phyloP scores from a whole-genome alignment of 2,113 vertebrate species.

The Dolichotis patagonum region DNA sequence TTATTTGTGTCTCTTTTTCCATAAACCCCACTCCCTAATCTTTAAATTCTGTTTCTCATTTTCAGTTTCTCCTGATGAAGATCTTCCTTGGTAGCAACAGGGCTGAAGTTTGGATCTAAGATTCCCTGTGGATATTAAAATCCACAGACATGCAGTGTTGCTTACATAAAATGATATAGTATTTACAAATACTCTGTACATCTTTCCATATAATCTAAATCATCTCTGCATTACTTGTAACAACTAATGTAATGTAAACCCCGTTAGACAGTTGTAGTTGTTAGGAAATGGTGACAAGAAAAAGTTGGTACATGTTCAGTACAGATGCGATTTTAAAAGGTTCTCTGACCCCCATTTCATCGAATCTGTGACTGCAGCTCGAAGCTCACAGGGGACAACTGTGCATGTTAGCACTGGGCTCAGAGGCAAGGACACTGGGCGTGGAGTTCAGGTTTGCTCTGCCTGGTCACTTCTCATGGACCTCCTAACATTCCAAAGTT shows the following conservation, averaged over 20 bases:
- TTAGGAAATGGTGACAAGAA: background rate
- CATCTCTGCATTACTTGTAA: background rate
- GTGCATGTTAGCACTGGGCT: background rate
- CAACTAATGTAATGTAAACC: background rate
- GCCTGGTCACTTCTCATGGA: background rate
- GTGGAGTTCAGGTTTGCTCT: background rate
- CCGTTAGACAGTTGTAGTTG: background rate
- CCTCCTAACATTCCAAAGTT: background rate
- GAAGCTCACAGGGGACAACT: background rate
- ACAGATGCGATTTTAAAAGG: background rate
- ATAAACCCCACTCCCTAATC: background rate
- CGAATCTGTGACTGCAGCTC: background rate
- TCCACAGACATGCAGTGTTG: background rate
- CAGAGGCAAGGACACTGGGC: background rate
- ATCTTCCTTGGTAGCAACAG: background rate
- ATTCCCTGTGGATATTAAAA: background rate
- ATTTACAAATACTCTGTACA: background rate
- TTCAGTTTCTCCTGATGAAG: background rate
- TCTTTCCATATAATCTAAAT: background rate
- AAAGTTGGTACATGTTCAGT: background rate
- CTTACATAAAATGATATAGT: background rate
- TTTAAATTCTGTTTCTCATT: background rate
- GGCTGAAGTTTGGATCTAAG: background rate
- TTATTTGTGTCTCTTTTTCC: background rate
- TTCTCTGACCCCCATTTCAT: too few species aligned